A percentile compares a stretch with the other conserved stretches of the same genome.
Conservation (phyloP, 2,797 vertebrate genomes). For the Phrynocephalus forsythii region DNA sequence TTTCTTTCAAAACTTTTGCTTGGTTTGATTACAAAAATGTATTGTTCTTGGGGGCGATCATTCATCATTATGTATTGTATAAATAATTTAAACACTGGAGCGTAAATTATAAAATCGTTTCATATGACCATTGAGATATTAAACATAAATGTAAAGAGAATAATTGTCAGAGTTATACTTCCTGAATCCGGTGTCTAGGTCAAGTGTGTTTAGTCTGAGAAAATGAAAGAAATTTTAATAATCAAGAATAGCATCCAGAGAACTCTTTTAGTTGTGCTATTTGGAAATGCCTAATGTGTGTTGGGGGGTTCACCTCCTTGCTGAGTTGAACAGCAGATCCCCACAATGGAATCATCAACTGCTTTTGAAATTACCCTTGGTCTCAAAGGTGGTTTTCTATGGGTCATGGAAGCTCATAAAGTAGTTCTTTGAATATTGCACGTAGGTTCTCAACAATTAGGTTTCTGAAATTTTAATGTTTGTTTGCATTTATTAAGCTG, state of each 20-base stretch:
- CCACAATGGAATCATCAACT: neutral
- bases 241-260: neutral
- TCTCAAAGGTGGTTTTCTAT: conserved; percentile 15
- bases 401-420: neutral
- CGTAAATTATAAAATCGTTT: conserved; percentile 74
- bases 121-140: conserved; percentile 62
- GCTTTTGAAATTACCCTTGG: neutral
- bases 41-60: conserved; percentile 54
- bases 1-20: conserved; percentile 64
- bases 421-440: neutral
- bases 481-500: conserved; percentile 39
- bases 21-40: conserved; percentile 54
- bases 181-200: conserved; percentile 29
- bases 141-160: conserved; percentile 61
- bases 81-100: conserved; percentile 62
- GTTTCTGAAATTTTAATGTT: conserved; percentile 54
- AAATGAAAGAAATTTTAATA: neutral
- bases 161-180: conserved; percentile 60
- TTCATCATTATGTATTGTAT: conserved; percentile 59
- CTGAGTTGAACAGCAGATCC: neutral
- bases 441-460: conserved; percentile 21
- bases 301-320: neutral
- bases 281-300: too few species aligned
- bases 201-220: neutral
- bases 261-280: neutral